Evolutionary conservation across 92 coral and sea anemone genomes (phyloP).

Genomic region (Porites rus): DNA sequence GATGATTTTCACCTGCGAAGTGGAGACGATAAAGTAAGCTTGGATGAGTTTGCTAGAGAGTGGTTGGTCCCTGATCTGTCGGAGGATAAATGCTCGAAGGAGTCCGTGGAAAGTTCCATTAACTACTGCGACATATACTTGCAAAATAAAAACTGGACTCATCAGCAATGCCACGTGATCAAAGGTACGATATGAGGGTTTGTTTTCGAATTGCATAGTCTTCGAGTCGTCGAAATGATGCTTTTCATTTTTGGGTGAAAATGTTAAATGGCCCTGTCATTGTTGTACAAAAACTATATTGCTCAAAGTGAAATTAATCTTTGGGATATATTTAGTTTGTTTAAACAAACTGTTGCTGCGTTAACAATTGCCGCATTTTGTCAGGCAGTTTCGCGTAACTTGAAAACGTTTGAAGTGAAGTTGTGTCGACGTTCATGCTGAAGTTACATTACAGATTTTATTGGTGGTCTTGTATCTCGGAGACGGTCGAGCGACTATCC

Average conservation of each 20-base stretch:
- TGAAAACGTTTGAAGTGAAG: too few species aligned
- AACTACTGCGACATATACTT: constrained; percentile 73
- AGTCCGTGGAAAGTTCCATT: constrained; percentile 62
- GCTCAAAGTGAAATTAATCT: too few species aligned
- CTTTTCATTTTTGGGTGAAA: too few species aligned
- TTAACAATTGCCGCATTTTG: too few species aligned
- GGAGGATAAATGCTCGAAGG: constrained; percentile 53
- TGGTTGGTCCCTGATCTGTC: constrained; percentile 76
- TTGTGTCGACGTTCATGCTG: too few species aligned
- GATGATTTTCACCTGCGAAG: constrained; percentile 94
- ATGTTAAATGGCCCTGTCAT: too few species aligned
- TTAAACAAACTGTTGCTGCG: too few species aligned
- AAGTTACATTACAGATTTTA: too few species aligned
- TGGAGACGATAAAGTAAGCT: constrained; percentile 76
- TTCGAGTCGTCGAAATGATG: too few species aligned
- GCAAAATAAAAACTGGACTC: constrained; percentile 62
- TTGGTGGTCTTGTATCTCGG: too few species aligned
- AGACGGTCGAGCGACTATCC: not conserved
- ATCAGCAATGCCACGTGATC: constrained; percentile 57
- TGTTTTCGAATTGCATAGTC: not conserved
- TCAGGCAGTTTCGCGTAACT: too few species aligned
- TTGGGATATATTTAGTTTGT: too few species aligned
- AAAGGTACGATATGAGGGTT: constrained; percentile 31
- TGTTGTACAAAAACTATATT: not conserved
- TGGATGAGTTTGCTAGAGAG: constrained; percentile 85